Evolutionary conservation across 2,797 vertebrate species (phyloP), one percentile per base, ranked within the genome.

Genomic region (Hoplostethus atlanticus): DNA sequence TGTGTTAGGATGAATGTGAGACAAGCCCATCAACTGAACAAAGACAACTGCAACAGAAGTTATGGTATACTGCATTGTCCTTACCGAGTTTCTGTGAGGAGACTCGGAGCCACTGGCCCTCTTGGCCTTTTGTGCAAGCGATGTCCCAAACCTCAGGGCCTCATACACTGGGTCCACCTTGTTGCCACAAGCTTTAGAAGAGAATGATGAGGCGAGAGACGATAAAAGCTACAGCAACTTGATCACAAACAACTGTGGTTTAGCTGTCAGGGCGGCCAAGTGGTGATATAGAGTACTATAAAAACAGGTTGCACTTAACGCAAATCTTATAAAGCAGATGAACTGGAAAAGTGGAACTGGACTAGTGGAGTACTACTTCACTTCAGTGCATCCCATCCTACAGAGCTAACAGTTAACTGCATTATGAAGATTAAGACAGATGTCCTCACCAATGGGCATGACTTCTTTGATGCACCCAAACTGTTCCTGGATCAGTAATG

Each of bases 381-480:
- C 21, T 54, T 42, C 51, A 42, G 3, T 46, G 64, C 40, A 28
- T 31, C 21, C 52, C 12, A 66, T 44, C 15, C 50, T 1, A 28
- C 12, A 53, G 12, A 16, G 38, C 42, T 55, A 8, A 54, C 38
- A 61, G 3, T 40, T 59, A 13, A 68, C 66, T 70, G 38, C 34
- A 70, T 54, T 15, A 34, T 64, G 15, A 30, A 21, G n/a, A 53
- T 56, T 51, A 56, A 50, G 65, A 53, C 55, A 71, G 59, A 13
- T 5, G 46, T 42, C 84, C 96, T 96, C 91, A 99, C 98, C 98
- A 40, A 99, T 99, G 66, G 98, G 98, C 97, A 99, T 98, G 73
- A 99, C 98, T 95, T 99, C 98, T 89, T 98, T 98, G 90, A 99
- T 99, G 92, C 97, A 99, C 88, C 97, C 97, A 83, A 98, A 99